Evolutionary conservation across 1,140 invertebrate genomes (phyloP).

Genomic region (Triops longicaudatus): DNA sequence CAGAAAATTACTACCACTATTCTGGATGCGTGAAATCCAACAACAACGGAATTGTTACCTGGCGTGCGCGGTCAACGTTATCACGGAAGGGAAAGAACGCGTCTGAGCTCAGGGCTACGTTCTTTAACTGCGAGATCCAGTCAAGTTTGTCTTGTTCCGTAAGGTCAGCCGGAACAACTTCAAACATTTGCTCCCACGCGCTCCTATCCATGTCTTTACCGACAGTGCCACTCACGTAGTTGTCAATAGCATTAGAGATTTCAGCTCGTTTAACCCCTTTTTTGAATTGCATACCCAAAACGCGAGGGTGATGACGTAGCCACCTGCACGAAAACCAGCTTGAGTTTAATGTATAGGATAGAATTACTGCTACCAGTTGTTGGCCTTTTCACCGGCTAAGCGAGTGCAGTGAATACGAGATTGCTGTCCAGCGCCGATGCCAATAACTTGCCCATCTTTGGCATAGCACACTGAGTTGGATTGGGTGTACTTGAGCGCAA

Average conservation of each 20-base stretch:
- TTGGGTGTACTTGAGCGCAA: constrained; percentile 95
- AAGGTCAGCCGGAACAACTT: constrained; percentile 58
- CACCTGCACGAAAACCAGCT: constrained; percentile 50
- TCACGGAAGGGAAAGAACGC: constrained; percentile 98
- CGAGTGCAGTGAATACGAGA: constrained; percentile 95
- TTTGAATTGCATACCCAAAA: constrained; percentile 78
- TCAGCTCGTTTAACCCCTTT: constrained; percentile 82
- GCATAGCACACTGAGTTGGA: constrained; percentile 94
- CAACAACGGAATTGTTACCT: constrained; percentile 50
- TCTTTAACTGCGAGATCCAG: constrained; percentile 70
- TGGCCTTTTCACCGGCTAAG: constrained; percentile 93
- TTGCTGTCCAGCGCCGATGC: constrained; percentile 96
- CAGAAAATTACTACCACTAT: constrained; percentile 32
- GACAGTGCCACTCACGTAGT: constrained; percentile 83
- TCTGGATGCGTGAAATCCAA: constrained; percentile 11
- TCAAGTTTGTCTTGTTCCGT: constrained; percentile 60
- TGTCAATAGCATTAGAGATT: constrained; percentile 91
- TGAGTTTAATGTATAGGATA: no score
- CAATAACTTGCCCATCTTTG: constrained; percentile 84
- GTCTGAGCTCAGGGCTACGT: constrained; percentile 92
- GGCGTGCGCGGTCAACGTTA: constrained; percentile 86
- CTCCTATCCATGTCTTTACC: constrained; percentile 63
- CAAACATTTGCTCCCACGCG: constrained; percentile 61
- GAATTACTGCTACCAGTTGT: constrained; percentile 68
- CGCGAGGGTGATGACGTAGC: constrained; percentile 85